Conservation (phyloP, 92 coral and sea anemone genomes). For the Actinostola sp. region DNA sequence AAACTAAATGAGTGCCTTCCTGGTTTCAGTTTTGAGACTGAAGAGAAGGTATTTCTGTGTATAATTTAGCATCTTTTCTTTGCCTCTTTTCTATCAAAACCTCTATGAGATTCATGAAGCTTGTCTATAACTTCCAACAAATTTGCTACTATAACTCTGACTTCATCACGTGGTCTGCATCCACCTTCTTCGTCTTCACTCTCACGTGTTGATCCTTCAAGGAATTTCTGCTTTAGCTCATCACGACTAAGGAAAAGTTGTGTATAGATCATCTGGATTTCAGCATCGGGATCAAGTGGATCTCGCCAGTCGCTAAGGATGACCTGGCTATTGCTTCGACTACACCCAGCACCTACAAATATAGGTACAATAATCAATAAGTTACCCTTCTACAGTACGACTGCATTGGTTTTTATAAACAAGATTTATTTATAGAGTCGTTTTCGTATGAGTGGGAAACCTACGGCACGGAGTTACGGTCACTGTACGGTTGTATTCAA, state of each 20-base stretch:
- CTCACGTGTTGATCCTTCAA: constrained; percentile 39
- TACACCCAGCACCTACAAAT: constrained; percentile 20
- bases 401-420: no score
- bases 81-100: constrained; percentile 10
- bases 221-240: constrained; percentile 66
- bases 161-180: constrained; percentile 34
- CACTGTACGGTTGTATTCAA: no score
- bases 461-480: no score
- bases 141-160: constrained; percentile 46
- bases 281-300: constrained; percentile 94
- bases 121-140: constrained; percentile 67
- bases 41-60: no score
- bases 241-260: constrained; percentile 85
- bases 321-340: constrained; percentile 62
- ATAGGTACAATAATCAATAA: neutral
- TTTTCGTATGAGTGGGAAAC: no score
- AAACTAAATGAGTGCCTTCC: no score
- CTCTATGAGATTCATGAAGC: constrained; percentile 61
- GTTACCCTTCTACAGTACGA: neutral
- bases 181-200: constrained; percentile 27
- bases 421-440: no score
- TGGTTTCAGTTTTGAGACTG: no score
- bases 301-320: constrained; percentile 98
- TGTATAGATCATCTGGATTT: constrained; percentile 88
- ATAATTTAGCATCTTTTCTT: no score